Evolutionary conservation across 2,888 invertebrate genomes (phyloP).

Genomic region (Limnephilus rhombicus): DNA sequence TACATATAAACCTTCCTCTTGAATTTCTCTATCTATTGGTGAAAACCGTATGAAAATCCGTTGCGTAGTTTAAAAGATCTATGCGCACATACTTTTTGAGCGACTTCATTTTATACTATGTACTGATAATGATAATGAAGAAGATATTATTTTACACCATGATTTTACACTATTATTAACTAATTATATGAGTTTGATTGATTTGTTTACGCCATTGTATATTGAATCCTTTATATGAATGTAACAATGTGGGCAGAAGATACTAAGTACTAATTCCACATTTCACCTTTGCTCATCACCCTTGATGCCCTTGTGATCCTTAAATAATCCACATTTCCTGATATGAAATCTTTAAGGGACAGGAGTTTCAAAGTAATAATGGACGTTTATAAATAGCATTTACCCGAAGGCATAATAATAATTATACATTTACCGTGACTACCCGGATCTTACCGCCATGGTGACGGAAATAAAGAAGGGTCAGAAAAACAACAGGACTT

Average conservation of each 20-base stretch:
- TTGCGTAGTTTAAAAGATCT: too few relatives aligned
- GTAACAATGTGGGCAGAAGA: neutral
- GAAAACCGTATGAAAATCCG: too few relatives aligned
- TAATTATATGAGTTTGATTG: too few relatives aligned
- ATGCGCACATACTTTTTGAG: too few relatives aligned
- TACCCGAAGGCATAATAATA: neutral
- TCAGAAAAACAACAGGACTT: neutral
- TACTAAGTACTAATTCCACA: neutral
- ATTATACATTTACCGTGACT: neutral
- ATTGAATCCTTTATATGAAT: neutral
- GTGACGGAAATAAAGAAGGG: neutral
- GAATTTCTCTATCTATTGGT: too few relatives aligned
- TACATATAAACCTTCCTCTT: too few relatives aligned
- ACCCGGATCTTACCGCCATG: neutral
- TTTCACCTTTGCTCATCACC: neutral
- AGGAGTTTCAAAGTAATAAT: neutral
- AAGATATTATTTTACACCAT: too few relatives aligned
- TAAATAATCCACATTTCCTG: neutral
- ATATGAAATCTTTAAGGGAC: neutral
- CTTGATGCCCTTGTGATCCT: neutral
- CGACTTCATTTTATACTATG: too few relatives aligned
- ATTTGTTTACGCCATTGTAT: too few relatives aligned
- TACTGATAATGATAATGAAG: too few relatives aligned
- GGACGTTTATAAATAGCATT: neutral
- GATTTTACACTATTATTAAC: too few relatives aligned